phyloP scores from a whole-genome alignment of 2,113 vertebrate species.

The Beaufortia kweichowensis region DNA sequence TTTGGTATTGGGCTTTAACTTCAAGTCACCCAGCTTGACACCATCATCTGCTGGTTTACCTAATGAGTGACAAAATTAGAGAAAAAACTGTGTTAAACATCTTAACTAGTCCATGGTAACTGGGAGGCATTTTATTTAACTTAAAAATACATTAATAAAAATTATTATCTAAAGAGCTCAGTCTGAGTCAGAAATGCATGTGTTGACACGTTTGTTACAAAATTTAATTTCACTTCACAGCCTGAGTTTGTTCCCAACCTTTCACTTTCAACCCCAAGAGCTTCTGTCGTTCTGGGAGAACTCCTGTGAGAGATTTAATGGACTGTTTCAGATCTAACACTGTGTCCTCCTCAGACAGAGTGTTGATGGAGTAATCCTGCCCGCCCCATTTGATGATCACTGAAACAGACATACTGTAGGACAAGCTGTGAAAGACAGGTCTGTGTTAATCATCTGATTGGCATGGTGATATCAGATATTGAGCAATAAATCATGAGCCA shows the following conservation, averaged over 20 bases:
- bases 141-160: no score
- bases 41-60: slow-evolving; percentile 96
- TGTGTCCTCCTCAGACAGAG: slow-evolving; percentile 95
- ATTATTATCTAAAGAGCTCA: no score
- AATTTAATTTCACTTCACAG: neutral
- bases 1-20: slow-evolving; percentile 98
- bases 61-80: slow-evolving; percentile 53
- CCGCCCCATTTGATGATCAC: slow-evolving; percentile 99
- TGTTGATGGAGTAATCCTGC: slow-evolving; percentile 94
- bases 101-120: no score
- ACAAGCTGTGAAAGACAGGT: slow-evolving; percentile 23
- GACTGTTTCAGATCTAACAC: slow-evolving; percentile 95
- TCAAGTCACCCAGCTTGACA: slow-evolving; percentile 92
- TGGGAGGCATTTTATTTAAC: no score
- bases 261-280: slow-evolving; percentile 96
- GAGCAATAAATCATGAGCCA: no score
- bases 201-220: neutral
- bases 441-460: neutral
- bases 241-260: slow-evolving; percentile 73
- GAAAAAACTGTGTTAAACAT: neutral
- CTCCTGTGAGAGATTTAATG: slow-evolving; percentile 93
- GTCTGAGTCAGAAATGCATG: no score
- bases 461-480: neutral
- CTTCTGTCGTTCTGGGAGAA: slow-evolving; percentile 94
- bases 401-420: slow-evolving; percentile 87